Evolutionary conservation across 2,113 vertebrate species (phyloP).

Genomic region (Neogobius melanostomus): DNA sequence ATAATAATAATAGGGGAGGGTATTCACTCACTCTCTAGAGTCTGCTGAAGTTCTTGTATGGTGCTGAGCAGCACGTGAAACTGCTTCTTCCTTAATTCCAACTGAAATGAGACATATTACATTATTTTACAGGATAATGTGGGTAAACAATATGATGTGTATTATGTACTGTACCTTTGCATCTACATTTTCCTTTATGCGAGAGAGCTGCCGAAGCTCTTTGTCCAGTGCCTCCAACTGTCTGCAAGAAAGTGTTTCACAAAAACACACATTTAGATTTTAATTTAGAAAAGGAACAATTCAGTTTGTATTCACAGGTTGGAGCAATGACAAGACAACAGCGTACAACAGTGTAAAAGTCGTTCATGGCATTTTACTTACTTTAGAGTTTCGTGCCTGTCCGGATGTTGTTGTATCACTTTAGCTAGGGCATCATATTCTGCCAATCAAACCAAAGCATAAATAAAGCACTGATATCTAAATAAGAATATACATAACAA

Average conservation of each 20-base stretch:
- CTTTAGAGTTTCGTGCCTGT: conserved; percentile 95
- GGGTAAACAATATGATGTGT: not conserved
- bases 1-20: too few species aligned
- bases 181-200: conserved; percentile 95
- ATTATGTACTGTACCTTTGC: conserved; percentile 83
- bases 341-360: too few species aligned
- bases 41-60: conserved; percentile 98
- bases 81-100: conserved; percentile 96
- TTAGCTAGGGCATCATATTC: conserved; percentile 98
- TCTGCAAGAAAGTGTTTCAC: conserved; percentile 65
- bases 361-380: conserved; percentile 69
- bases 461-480: not conserved
- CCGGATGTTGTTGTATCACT: conserved; percentile 96
- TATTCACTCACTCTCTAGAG: conserved; percentile 89
- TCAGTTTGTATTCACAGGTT: too few species aligned
- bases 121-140: too few species aligned
- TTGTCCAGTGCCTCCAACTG: conserved; percentile 94
- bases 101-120: conserved; percentile 60
- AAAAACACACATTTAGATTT: not conserved
- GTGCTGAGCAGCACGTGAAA: conserved; percentile 97
- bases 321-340: too few species aligned
- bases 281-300: too few species aligned
- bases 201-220: conserved; percentile 93
- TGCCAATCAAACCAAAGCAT: conserved; percentile 48
- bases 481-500: not conserved